These are phyloP conservation scores for Megalopta genalis DNA, from an alignment of 1,140 invertebrate species.

Conservation along the genomic window DNA sequence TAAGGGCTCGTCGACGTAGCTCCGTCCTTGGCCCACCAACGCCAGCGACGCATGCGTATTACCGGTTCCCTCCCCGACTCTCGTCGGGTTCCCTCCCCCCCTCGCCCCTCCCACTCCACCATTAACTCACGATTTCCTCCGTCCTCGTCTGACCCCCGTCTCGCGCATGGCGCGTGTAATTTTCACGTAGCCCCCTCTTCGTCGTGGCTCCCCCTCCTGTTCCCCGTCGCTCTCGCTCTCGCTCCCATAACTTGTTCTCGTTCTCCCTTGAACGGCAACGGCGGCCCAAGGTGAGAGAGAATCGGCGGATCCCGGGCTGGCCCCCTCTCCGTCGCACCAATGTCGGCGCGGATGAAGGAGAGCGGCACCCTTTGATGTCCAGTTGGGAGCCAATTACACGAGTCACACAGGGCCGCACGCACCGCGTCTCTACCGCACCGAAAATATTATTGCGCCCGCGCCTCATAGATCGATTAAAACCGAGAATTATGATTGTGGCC, in stretches of 20 bases:
- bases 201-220: neutral
- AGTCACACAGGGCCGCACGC: slow-evolving; percentile 80
- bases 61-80: neutral
- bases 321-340: slow-evolving; percentile 66
- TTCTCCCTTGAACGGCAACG: slow-evolving; percentile 9
- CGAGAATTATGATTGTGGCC: slow-evolving; percentile 69
- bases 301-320: neutral
- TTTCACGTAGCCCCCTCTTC: slow-evolving; percentile 56
- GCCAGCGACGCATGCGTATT: slow-evolving; percentile 11
- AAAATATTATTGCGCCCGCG: slow-evolving; percentile 73
- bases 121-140: neutral
- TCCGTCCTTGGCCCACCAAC: slow-evolving; percentile 46
- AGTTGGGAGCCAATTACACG: slow-evolving; percentile 81
- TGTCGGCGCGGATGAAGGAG: slow-evolving; percentile 80
- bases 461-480: slow-evolving; percentile 74
- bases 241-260: neutral
- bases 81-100: neutral
- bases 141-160: slow-evolving; percentile 48
- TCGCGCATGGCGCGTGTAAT: slow-evolving; percentile 63
- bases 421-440: slow-evolving; percentile 60
- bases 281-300: slow-evolving; percentile 1
- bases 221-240: neutral
- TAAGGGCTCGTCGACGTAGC: slow-evolving; percentile 10
- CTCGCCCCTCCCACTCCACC: slow-evolving; percentile 2
- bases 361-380: slow-evolving; percentile 80